phyloP scores from a whole-genome alignment of 2,797 vertebrate species.

The Sciurus vulgaris region DNA sequence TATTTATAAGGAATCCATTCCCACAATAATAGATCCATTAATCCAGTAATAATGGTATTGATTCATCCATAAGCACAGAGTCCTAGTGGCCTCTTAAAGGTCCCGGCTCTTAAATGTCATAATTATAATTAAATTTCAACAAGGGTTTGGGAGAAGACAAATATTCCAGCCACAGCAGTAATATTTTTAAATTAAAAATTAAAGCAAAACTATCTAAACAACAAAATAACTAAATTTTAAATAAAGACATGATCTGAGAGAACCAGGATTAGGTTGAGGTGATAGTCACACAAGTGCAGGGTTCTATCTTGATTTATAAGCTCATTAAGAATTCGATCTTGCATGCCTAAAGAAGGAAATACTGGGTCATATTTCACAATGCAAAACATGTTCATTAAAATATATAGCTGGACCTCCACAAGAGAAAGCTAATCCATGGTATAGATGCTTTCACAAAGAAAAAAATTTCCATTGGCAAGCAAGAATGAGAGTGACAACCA shows the following conservation, averaged over 20 bases:
- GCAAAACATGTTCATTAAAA: slow-evolving; percentile 43
- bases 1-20: not conserved
- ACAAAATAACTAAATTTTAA: slow-evolving; percentile 34
- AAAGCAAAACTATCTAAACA: slow-evolving; percentile 14
- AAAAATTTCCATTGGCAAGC: not conserved
- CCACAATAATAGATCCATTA: not conserved
- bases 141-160: not conserved
- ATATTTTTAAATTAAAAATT: slow-evolving; percentile 16
- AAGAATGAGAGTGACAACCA: not conserved
- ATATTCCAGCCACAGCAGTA: not conserved
- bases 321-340: not conserved
- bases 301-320: slow-evolving; percentile 38
- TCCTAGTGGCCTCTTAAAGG: not conserved
- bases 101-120: not conserved
- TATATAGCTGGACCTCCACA: not conserved
- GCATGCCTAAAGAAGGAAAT: not conserved
- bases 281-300: not conserved
- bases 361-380: slow-evolving; percentile 32
- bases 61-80: not conserved
- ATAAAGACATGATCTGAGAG: not conserved
- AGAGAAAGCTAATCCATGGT: not conserved
- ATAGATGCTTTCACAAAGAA: slow-evolving; percentile 18
- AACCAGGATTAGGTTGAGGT: not conserved
- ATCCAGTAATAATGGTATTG: not conserved
- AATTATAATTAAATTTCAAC: slow-evolving; percentile 7